A percentile compares a stretch with the other conserved stretches of the same genome.
Evolutionary conservation across 2,888 invertebrate species (phyloP).

Genomic region (Sarcophaga subvicina): DNA sequence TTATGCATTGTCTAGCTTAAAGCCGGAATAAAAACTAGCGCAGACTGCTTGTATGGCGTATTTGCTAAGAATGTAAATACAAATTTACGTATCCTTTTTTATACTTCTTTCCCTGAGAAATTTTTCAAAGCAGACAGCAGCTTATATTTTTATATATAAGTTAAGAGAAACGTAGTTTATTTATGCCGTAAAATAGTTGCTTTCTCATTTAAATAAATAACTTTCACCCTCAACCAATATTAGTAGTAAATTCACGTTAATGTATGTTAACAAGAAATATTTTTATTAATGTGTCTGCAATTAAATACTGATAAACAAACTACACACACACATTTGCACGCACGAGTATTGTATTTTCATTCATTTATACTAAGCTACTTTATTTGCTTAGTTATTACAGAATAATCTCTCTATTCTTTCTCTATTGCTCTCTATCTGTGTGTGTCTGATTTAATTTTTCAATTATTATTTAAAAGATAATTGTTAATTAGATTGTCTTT

Average conservation of each 20-base stretch:
- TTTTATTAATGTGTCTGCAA: not conserved
- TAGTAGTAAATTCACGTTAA: too few species aligned
- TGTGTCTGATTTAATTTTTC: not conserved
- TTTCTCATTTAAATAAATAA: too few species aligned
- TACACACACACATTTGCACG: not conserved
- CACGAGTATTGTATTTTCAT: not conserved
- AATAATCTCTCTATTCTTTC: not conserved
- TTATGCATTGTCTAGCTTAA: constrained; percentile 25
- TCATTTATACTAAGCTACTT: not conserved
- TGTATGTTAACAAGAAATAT: too few species aligned
- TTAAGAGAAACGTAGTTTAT: too few species aligned
- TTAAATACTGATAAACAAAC: not conserved
- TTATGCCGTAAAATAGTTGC: too few species aligned
- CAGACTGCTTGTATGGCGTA: too few species aligned
- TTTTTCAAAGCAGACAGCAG: too few species aligned
- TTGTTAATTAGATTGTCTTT: constrained; percentile 48
- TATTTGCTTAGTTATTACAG: not conserved
- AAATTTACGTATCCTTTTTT: not conserved
- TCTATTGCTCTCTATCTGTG: not conserved
- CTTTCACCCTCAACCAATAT: too few species aligned
- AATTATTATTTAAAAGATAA: constrained; percentile 38
- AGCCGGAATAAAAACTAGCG: not conserved
- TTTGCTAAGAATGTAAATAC: not conserved
- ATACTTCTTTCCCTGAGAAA: too few species aligned
- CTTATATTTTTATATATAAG: too few species aligned